Conservation (phyloP, 2,888 invertebrate genomes). For the Deilephila elpenor region DNA sequence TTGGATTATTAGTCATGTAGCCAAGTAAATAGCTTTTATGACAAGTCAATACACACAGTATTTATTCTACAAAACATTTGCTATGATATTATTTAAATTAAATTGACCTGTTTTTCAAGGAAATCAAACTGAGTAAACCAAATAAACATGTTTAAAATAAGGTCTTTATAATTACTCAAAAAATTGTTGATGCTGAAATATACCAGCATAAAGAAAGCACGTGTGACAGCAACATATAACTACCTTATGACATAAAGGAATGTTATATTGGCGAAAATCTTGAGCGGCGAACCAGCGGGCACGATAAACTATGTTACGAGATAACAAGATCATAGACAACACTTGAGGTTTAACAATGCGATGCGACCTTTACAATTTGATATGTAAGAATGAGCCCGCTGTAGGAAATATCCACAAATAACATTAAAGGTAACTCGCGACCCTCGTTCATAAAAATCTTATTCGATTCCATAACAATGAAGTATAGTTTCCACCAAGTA, state of each 20-base stretch:
- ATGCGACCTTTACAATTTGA: slow-evolving; percentile 51
- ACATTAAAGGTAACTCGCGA: slow-evolving; percentile 19
- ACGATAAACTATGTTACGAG: slow-evolving; percentile 40
- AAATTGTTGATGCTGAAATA: no score
- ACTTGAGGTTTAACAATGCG: slow-evolving; percentile 58
- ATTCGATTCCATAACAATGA: no score
- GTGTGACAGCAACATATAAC: neutral
- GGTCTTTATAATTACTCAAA: no score
- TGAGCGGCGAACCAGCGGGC: neutral
- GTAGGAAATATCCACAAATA: slow-evolving; percentile 37
- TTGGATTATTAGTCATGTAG: no score
- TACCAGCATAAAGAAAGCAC: neutral
- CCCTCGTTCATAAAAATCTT: neutral
- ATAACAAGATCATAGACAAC: slow-evolving; percentile 54
- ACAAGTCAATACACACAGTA: no score
- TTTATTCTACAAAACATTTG: no score
- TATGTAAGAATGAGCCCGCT: slow-evolving; percentile 38
- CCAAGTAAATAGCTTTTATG: no score
- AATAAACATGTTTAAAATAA: no score
- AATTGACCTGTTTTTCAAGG: no score
- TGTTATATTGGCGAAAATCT: neutral
- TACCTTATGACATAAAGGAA: neutral
- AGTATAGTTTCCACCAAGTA: neutral
- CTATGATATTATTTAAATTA: no score
- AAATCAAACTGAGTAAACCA: no score